These are phyloP conservation scores for Hydropsyche betteni DNA, from an alignment of 2,888 invertebrate genomes.

Conservation along the genomic window DNA sequence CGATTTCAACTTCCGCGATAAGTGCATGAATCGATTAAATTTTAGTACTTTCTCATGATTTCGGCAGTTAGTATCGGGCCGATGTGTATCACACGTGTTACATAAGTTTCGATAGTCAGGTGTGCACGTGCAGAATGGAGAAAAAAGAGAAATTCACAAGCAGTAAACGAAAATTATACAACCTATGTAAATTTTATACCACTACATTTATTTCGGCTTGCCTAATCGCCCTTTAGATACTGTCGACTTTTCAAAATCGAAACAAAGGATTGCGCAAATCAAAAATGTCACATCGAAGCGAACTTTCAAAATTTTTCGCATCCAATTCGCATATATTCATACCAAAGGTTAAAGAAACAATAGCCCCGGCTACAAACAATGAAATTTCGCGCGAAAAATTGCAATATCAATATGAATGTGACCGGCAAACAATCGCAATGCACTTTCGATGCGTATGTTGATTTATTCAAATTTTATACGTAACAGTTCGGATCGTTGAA, in stretches of 20 bases:
- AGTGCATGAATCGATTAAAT: constrained; percentile 21
- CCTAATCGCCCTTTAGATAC: constrained; percentile 27
- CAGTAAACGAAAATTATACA: constrained; percentile 34
- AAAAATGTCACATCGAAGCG: too few species aligned
- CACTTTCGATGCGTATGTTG: not conserved
- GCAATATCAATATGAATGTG: constrained; percentile 16
- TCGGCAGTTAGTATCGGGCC: constrained; percentile 5
- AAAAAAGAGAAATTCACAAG: constrained; percentile 37
- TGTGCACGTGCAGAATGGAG: constrained; percentile 32
- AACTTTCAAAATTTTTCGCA: too few species aligned
- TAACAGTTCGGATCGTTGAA: not conserved
- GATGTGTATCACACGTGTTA: constrained; percentile 25
- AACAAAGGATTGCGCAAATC: too few species aligned
- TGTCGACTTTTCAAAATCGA: not conserved
- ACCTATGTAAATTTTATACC: constrained; percentile 36
- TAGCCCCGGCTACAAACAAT: not conserved
- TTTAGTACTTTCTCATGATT: constrained; percentile 26
- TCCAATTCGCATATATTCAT: not conserved
- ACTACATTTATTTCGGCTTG: constrained; percentile 13
- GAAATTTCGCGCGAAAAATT: constrained; percentile 23
- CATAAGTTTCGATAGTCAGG: constrained; percentile 6
- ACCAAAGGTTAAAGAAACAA: constrained; percentile 18
- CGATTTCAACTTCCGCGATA: constrained; percentile 9
- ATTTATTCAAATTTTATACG: not conserved
- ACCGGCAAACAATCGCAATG: not conserved